Evolutionary conservation across 2,113 vertebrate genomes (phyloP), one percentile per base, ranked within the genome.

Genomic region (Melanotaenia duboulayi): DNA sequence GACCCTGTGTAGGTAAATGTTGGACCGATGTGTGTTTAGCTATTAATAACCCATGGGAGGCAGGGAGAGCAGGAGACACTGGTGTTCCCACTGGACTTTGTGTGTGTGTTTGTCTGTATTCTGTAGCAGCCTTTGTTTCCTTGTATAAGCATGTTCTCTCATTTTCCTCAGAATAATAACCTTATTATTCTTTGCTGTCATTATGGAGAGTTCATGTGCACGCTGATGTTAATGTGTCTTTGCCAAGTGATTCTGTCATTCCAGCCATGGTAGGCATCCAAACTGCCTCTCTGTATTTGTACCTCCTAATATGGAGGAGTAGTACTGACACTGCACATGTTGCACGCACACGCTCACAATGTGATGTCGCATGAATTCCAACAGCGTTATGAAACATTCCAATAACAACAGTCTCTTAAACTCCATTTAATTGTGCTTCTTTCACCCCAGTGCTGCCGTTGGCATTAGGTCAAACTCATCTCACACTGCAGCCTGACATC

Each of bases 1-100:
- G 76, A 4, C 11, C 59, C 71, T 72, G 78, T 90, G 80, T 81
- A 83, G 85, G 85, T 88, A 70, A 80, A 89, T 87, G 81, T 74
- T 74, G 71, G 76, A 71, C 57, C 19, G 74, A 57, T 67, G 76
- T 79, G 78, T 81, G 63, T 77, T 78, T 76, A 74, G 59, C 74
- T 85, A 87, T 86, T 86, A 90, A 81, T 87, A 89, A 76, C 76
- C 49, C 56, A 44, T 20, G 25, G 72, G 51, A 84, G 71, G 66
- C 48, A 68, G 51, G 40, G 64, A 71, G 28, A 16, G 67, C 68
- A 76, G 73, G 40, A 77, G 71, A 78, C 65, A 74, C 70, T 77
- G 72, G 71, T 83, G 67, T 86, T 82, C 79, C 59, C 12, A 23
- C n/a, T 35, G 32, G 32, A 35, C 32, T 35, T 9, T 80, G 73